Evolutionary conservation across 1,140 invertebrate species (phyloP).

Genomic region (Saxidomus purpurata): DNA sequence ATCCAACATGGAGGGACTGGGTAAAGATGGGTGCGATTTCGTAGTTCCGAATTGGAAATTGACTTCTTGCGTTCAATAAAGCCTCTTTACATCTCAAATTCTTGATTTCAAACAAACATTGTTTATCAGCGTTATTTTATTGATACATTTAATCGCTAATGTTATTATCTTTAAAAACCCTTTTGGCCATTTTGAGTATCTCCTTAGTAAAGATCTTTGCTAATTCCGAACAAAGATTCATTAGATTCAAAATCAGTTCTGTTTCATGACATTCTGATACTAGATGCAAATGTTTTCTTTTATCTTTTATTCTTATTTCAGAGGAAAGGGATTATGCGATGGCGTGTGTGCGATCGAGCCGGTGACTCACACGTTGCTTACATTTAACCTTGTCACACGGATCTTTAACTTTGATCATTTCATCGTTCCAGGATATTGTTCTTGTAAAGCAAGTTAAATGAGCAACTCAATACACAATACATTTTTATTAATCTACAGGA

Average conservation of each 20-base stretch:
- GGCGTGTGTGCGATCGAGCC: not conserved
- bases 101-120: no score
- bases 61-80: no score
- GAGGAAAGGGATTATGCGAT: not conserved
- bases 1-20: no score
- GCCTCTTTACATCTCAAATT: no score
- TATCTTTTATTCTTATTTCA: not conserved
- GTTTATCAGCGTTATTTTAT: no score
- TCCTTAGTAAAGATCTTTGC: not conserved
- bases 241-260: not conserved
- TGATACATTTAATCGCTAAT: no score
- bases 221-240: not conserved
- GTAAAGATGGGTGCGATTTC: no score
- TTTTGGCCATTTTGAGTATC: not conserved
- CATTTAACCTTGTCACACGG: not conserved
- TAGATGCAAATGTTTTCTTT: no score
- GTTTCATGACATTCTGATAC: not conserved
- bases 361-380: not conserved
- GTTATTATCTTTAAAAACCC: no score
- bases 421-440: constrained; percentile 3
- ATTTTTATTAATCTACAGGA: no score
- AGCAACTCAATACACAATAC: no score
- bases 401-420: not conserved
- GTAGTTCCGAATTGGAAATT: no score
- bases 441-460: constrained; percentile 6